phyloP scores from a whole-genome alignment of 2,113 vertebrate genomes.

The Tympanuchus pallidicinctus region DNA sequence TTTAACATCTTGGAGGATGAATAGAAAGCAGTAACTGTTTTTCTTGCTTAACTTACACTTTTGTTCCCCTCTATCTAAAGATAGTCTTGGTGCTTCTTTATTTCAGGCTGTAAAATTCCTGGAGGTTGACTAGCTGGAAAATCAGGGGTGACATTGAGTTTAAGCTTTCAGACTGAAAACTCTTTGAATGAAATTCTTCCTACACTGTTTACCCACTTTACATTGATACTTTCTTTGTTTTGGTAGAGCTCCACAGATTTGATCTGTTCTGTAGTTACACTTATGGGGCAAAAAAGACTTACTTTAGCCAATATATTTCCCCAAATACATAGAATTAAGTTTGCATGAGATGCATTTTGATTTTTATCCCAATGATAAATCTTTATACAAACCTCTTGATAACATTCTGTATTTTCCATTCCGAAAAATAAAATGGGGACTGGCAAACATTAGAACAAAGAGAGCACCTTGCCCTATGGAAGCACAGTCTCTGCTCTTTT shows the following conservation, averaged over 20 bases:
- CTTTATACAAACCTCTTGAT: neutral
- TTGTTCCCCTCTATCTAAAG: constrained; percentile 47
- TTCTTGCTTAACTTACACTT: constrained; percentile 31
- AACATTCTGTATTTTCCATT: rapidly evolving
- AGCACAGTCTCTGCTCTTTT: neutral
- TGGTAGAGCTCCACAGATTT: neutral
- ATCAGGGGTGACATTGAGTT: neutral
- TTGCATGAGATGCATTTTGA: neutral
- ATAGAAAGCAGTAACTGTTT: neutral
- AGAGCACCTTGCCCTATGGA: neutral
- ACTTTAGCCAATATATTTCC: neutral
- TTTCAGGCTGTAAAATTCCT: constrained; percentile 49
- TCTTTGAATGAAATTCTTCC: neutral
- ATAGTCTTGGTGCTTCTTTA: constrained; percentile 11
- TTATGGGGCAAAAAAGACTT: neutral
- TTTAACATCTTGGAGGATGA: constrained; percentile 50
- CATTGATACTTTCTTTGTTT: neutral
- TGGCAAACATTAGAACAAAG: neutral
- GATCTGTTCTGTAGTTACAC: neutral
- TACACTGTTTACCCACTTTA: neutral
- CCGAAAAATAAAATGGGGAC: neutral
- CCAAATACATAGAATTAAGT: neutral
- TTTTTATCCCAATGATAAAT: neutral
- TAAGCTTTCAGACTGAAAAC: neutral
- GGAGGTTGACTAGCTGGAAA: constrained; percentile 30